Evolutionary conservation across 2,888 invertebrate species (phyloP), one percentile per base, ranked within the genome.

Genomic region (Cephonodes hylas): DNA sequence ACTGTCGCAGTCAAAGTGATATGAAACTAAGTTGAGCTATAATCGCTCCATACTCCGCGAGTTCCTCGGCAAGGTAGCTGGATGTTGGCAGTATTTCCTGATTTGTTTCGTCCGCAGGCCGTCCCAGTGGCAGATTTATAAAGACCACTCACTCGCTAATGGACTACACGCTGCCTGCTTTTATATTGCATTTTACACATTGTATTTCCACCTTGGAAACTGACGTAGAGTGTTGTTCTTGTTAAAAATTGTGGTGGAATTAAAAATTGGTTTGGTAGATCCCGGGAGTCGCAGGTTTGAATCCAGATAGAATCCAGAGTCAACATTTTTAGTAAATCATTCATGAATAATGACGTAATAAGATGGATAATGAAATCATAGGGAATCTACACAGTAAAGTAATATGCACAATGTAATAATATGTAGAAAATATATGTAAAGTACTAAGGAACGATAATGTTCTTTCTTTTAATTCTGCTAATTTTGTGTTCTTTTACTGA

Each of bases 1-100:
- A 13, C n/a, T 4, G 8, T 46, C 5, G 5, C 25, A n/a, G 3
- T 25, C 23, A 53, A 27, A 31, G 53, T 31, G 31, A 31, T 53
- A 25, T 31, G 18, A 53, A 53, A 25, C 13, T 27, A 31, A 8
- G 27, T 15, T 53, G 18, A 8, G 53, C 18, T 31, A 53, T 53
- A 31, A 53, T 18, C 31, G 10, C 31, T 10, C 31, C 53, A 18
- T 53, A 27, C 0, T 2, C 34, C 22, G 10, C 31, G 59, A 69
- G 70, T 74, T 75, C 78, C 77, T 73, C 75, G 65, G 64, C 63
- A 64, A 64, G 67, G 64, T 67, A 61, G 64, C 64, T 63, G 75
- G 84, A n/a, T n/a, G 81, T 89, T 92, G 91, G 92, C 91, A 91
- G 84, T 87, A 90, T 86, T 84, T 88, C 89, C 88, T 84, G 83